Percentiles rank a stretch among this genome's conserved stretches.
Conservation (phyloP, 2,113 vertebrate genomes). For the Saccopteryx leptura region DNA sequence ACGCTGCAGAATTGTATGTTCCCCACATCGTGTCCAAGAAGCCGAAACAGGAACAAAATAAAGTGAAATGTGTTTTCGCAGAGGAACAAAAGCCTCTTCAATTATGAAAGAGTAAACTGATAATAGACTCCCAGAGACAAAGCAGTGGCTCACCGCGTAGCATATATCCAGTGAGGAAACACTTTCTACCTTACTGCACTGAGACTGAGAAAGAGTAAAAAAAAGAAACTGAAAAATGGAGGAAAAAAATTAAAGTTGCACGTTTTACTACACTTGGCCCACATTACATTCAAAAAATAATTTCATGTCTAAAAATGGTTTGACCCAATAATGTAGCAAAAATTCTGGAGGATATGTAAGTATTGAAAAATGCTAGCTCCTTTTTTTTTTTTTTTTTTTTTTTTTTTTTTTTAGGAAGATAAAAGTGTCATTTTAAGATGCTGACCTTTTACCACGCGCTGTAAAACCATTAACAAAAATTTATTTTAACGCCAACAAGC, state of each 20-base stretch:
- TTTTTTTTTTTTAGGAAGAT: slow-evolving; percentile 83
- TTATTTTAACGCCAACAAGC: slow-evolving; percentile 86
- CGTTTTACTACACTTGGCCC: neutral
- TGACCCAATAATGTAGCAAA: slow-evolving; percentile 74
- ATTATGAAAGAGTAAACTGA: slow-evolving; percentile 80
- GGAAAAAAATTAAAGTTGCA: slow-evolving; percentile 3
- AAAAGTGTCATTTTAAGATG: slow-evolving; percentile 86
- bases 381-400: slow-evolving; percentile 80
- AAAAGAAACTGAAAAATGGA: neutral
- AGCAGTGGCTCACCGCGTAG: slow-evolving; percentile 58
- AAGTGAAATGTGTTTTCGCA: slow-evolving; percentile 74
- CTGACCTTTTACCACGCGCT: slow-evolving; percentile 87
- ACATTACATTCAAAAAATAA: slow-evolving; percentile 43
- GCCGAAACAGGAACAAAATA: slow-evolving; percentile 54
- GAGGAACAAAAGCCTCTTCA: slow-evolving; percentile 81
- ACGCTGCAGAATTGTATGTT: slow-evolving; percentile 65
- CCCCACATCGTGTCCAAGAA: slow-evolving; percentile 68
- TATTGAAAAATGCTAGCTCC: slow-evolving; percentile 83
- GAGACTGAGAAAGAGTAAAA: neutral
- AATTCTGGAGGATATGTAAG: slow-evolving; percentile 84
- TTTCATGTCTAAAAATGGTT: slow-evolving; percentile 71
- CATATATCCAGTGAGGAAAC: neutral
- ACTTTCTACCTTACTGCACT: slow-evolving; percentile 46
- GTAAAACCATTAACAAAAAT: slow-evolving; percentile 88
- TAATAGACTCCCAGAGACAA: slow-evolving; percentile 55